phyloP scores from a whole-genome alignment of 2,888 invertebrate genomes.

The Phasia obesa region DNA sequence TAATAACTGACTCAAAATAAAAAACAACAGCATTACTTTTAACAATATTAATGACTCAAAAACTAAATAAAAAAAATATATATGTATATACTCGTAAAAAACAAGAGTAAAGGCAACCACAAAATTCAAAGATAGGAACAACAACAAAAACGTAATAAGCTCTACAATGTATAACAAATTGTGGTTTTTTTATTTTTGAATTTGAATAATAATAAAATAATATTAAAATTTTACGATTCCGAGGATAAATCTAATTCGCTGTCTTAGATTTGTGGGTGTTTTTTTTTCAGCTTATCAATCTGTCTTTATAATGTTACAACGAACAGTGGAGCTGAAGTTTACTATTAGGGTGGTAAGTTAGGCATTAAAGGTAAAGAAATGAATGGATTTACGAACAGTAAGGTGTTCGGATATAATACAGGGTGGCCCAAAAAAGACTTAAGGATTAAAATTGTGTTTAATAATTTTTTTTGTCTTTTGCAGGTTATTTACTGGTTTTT shows the following conservation, averaged over 20 bases:
- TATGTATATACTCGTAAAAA: too few relatives aligned
- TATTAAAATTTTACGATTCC: constrained; percentile 56
- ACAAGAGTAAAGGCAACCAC: not conserved
- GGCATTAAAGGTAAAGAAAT: too few relatives aligned
- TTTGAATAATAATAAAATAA: constrained; percentile 61
- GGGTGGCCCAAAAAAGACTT: too few relatives aligned
- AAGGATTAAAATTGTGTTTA: too few relatives aligned
- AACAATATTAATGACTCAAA: constrained; percentile 15
- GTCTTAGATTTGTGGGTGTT: constrained; percentile 21
- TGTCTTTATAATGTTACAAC: not conserved
- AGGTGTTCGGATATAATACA: too few relatives aligned
- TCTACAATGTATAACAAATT: constrained; percentile 68
- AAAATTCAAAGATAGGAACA: constrained; percentile 6
- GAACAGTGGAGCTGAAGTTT: not conserved
- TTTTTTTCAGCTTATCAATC: not conserved
- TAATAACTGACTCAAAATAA: not conserved
- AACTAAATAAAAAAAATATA: too few relatives aligned
- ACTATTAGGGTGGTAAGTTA: too few relatives aligned
- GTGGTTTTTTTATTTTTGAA: constrained; percentile 24
- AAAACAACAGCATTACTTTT: not conserved
- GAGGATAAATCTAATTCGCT: constrained; percentile 61
- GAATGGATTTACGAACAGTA: too few relatives aligned
- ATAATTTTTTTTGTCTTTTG: too few relatives aligned
- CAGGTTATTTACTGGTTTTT: too few relatives aligned
- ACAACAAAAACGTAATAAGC: constrained; percentile 64